phyloP scores from a whole-genome alignment of 2,113 vertebrate genomes.

The Rostratula benghalensis region DNA sequence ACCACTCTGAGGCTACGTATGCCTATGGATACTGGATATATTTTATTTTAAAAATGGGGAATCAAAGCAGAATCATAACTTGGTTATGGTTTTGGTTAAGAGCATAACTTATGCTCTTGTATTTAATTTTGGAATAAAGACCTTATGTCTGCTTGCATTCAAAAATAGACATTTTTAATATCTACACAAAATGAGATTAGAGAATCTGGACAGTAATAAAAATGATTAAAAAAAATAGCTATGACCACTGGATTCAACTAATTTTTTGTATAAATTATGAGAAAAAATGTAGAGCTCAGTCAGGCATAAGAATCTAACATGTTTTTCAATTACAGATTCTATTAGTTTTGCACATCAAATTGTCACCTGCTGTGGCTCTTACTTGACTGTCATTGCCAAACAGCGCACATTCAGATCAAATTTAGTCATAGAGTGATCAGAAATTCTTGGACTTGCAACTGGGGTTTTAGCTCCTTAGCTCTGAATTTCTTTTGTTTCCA shows the following conservation, averaged over 20 bases:
- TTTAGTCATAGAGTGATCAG: background rate
- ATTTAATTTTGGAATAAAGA: background rate
- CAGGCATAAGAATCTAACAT: background rate
- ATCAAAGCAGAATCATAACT: background rate
- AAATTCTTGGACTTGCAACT: background rate
- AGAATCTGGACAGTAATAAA: background rate
- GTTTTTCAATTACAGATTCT: background rate
- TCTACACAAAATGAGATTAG: background rate
- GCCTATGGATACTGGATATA: background rate
- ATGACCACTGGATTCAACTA: background rate
- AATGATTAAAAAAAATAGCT: background rate
- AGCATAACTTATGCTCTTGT: background rate
- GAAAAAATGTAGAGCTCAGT: background rate
- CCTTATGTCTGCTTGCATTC: background rate
- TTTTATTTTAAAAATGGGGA: background rate
- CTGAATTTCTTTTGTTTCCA: background rate
- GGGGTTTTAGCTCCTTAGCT: background rate
- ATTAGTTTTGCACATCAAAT: background rate
- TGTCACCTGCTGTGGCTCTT: background rate
- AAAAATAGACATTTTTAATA: background rate
- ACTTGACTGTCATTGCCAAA: background rate
- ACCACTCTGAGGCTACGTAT: background rate
- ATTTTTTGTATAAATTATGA: background rate
- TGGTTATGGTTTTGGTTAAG: background rate
- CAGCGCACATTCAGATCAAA: background rate